Evolutionary conservation across 2,888 invertebrate genomes (phyloP).

Genomic region (Drosophila mayaguana): DNA sequence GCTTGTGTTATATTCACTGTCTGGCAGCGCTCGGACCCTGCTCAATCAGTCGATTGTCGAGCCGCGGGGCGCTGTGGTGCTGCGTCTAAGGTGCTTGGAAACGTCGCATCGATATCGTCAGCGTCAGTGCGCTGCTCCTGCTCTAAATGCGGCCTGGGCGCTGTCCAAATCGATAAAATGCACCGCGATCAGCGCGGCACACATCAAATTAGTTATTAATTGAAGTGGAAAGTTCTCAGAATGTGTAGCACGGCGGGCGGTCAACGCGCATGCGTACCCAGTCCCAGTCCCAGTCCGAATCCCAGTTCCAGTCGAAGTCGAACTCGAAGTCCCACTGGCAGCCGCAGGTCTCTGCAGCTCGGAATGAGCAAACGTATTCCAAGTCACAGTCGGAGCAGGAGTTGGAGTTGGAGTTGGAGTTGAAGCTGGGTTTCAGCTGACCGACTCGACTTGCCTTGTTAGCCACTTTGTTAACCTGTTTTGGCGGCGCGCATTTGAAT

Average conservation of each 20-base stretch:
- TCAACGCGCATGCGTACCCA: constrained; percentile 74
- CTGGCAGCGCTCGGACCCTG: constrained; percentile 65
- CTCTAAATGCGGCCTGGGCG: constrained; percentile 64
- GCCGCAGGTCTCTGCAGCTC: neutral
- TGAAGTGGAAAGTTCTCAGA: constrained; percentile 81
- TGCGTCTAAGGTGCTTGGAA: constrained; percentile 68
- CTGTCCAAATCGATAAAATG: constrained; percentile 77
- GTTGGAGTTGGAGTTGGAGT: constrained; percentile 2
- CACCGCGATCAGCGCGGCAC: constrained; percentile 79
- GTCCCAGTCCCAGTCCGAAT: neutral
- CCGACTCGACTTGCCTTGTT: constrained; percentile 59
- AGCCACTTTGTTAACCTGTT: constrained; percentile 72
- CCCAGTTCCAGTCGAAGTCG: neutral
- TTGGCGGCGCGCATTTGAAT: constrained; percentile 70
- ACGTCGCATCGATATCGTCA: constrained; percentile 62
- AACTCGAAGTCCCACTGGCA: neutral
- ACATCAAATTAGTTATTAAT: constrained; percentile 80
- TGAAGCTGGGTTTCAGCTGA: constrained; percentile 5
- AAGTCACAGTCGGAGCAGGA: neutral
- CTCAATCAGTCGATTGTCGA: constrained; percentile 64
- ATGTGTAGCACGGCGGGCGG: constrained; percentile 79
- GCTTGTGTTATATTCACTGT: constrained; percentile 58
- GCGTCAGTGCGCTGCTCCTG: constrained; percentile 33
- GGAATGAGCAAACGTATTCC: neutral
- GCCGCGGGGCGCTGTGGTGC: constrained; percentile 38